Base-by-base conservation (phyloP, 2,888 invertebrate genomes). In the Aelia acuminata region DNA sequence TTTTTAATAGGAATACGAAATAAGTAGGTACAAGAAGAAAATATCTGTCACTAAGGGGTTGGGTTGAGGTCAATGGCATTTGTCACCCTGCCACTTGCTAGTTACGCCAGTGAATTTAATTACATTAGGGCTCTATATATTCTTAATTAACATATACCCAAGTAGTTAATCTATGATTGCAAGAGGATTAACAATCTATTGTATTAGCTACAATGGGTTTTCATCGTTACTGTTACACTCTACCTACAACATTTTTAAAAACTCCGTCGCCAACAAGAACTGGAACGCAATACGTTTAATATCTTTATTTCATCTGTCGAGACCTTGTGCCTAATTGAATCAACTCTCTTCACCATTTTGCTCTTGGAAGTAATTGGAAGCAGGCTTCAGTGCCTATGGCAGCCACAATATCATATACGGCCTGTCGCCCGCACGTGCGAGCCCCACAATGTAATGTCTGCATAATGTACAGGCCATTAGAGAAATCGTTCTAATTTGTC, bases 401-500 rank as follows among this genome's bases (percentile, higher is more conserved):
- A 2, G 43, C 80, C 80, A 43, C 80, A 80, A 80, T 80, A 80
- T 80, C 80, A 80, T 80, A 80, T 47, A 80, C 80, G 80, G 80
- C 43, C 80, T 80, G 80, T 80, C 80, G 1, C 4, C 35, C 7
- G n/a, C 80, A 80, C 80, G 43, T 80, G 80, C n/a, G 43, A n/a
- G 43, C 80, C 22, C 22, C 80, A 80, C 80, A 80, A n/a, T n/a
- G n/a, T 80, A 80, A 80, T 80, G 80, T n/a, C 43, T 35, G 63
- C 80, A 80, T 80, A 80, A 80, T 47, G 80, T 80, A 43, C 80
- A n/a, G 43, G 15, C 80, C 80, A 47, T 80, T 80, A 47, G 80
- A 80, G 80, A 80, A 43, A 80, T 80, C 43, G 80, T 80, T 80
- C 80, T 80, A 80, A 80, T 80, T 80, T 80, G 80, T 80, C 39